Evolutionary conservation across 2,888 invertebrate genomes (phyloP), one percentile per base, ranked within the genome.

Genomic region (Drepanosiphum platanoidis): DNA sequence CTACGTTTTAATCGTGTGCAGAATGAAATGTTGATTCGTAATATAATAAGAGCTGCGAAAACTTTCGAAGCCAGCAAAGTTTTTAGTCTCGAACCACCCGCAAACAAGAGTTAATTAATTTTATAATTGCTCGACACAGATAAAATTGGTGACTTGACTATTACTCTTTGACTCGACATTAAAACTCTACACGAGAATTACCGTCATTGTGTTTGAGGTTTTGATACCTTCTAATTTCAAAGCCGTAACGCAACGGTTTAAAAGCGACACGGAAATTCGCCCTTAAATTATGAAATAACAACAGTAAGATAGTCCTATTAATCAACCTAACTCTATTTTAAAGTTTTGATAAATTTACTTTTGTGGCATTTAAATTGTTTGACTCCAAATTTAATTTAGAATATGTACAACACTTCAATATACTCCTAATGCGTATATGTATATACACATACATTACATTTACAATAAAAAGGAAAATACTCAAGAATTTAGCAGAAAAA

Each of bases 31-130:
- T 46, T 46, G 18, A 13, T 46, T 46, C 4, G 13, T 3, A 7
- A 52, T 13, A 22, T 18, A 46, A 18, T 18, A 46, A 18, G n/a
- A 42, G 15, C 46, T 30, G 22, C 8, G 0, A 42, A 32, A 46
- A 72, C 22, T n/a, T 52, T 46, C 15, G 22, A 52, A 75, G n/a
- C 32, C 34, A 58, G 58, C 0, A 34, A 32, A n/a, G 13, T 15
- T n/a, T 34, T 58, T 18, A 36, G 11, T 27, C 36, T 34, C n/a
- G 7, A 32, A 74, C 13, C 2, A 32, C 13, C 2, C 22, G 34
- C 22, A 74, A 52, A 52, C 2, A 75, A 75, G n/a, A 75, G n/a
- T 52, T 46, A 46, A 32, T 74, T 74, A 52, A 34, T 74, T 30
- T 72, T 9, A 72, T 74, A 52, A 52, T 74, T 74, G 32, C 46